These are phyloP conservation scores for Mythimna albipuncta DNA, from an alignment of 2,888 invertebrate species.

Conservation along the genomic window DNA sequence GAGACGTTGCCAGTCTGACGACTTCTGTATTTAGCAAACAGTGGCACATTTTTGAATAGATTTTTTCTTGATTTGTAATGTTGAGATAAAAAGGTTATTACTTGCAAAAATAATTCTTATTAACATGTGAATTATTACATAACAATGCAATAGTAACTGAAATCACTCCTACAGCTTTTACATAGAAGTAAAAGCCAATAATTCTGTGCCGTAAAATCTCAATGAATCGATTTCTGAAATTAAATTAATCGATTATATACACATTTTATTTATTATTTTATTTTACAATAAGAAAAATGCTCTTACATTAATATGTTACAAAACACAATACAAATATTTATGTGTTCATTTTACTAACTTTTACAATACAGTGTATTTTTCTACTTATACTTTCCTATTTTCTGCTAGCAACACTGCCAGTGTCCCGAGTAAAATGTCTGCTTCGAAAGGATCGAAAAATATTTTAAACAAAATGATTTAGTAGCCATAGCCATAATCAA, in stretches of 20 bases:
- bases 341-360: neutral
- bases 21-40: slow-evolving; percentile 88
- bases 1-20: slow-evolving; percentile 87
- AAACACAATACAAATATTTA: neutral
- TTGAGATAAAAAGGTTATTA: slow-evolving; percentile 13
- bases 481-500: slow-evolving; percentile 74
- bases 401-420: slow-evolving; percentile 69
- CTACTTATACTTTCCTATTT: slow-evolving; percentile 11
- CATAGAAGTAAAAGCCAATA: neutral
- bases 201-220: neutral
- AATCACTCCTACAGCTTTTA: neutral
- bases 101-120: neutral
- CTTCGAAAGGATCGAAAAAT: slow-evolving; percentile 83
- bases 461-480: slow-evolving; percentile 81
- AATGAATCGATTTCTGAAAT: neutral
- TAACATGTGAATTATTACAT: neutral
- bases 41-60: slow-evolving; percentile 66
- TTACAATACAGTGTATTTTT: slow-evolving; percentile 7
- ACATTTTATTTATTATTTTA: no score
- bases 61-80: slow-evolving; percentile 49
- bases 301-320: no score
- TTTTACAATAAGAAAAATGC: neutral
- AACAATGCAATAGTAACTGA: neutral
- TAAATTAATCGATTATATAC: neutral
- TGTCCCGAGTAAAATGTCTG: slow-evolving; percentile 87